Conservation (phyloP, 2,888 invertebrate species). For the Phyllotreta cruciferae region DNA sequence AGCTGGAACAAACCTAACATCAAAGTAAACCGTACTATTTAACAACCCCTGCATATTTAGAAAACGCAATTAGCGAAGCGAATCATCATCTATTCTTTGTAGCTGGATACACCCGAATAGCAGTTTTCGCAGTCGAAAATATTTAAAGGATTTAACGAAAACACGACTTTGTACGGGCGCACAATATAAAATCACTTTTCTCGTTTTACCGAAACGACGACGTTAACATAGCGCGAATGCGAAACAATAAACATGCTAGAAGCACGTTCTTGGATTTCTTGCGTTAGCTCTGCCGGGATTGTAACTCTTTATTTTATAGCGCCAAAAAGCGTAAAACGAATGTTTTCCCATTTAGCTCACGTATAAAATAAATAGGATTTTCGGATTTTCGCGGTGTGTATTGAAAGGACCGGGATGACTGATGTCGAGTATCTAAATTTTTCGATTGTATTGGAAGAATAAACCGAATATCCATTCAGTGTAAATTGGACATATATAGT, state of each 20-base stretch:
- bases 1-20: too few relatives aligned
- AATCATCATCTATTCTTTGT: too few relatives aligned
- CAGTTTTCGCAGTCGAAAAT: not conserved
- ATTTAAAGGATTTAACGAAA: not conserved
- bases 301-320: constrained; percentile 12
- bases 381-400: not conserved
- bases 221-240: not conserved
- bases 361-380: constrained; percentile 11
- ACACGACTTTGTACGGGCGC: constrained; percentile 1
- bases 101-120: not conserved
- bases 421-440: too few relatives aligned
- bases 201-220: not conserved
- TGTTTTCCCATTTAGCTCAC: constrained; percentile 9
- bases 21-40: too few relatives aligned
- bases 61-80: too few relatives aligned
- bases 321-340: constrained; percentile 5
- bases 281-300: not conserved
- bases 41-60: too few relatives aligned
- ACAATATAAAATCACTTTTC: constrained; percentile 3
- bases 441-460: too few relatives aligned
- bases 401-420: too few relatives aligned
- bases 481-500: too few relatives aligned
- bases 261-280: constrained; percentile 8
- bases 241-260: constrained; percentile 8
- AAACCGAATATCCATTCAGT: too few relatives aligned